phyloP scores from a whole-genome alignment of 2,797 vertebrate genomes.

The Enteromius argenteus region DNA sequence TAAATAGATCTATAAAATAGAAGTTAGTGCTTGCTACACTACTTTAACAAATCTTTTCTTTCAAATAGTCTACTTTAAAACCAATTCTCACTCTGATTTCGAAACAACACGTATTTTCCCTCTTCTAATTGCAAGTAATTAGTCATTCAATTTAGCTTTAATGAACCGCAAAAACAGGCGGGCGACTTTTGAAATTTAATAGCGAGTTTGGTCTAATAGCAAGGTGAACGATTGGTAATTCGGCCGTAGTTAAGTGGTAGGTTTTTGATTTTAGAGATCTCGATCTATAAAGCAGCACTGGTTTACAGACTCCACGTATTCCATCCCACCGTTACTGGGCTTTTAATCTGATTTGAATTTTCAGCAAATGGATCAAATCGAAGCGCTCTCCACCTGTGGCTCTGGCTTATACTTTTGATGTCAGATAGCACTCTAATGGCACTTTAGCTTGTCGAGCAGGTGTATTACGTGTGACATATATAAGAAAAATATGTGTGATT shows the following conservation, averaged over 20 bases:
- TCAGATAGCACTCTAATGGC: constrained; percentile 59
- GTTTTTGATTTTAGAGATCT: constrained; percentile 49
- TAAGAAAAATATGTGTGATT: neutral
- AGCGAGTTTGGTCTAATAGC: constrained; percentile 5
- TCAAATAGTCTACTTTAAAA: constrained; percentile 20
- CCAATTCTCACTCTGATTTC: neutral
- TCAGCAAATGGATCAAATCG: constrained; percentile 54
- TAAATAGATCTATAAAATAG: constrained; percentile 23
- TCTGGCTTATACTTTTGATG: constrained; percentile 54
- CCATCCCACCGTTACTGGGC: constrained; percentile 42
- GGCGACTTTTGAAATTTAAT: constrained; percentile 28
- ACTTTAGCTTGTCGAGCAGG: constrained; percentile 17
- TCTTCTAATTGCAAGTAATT: constrained; percentile 47
- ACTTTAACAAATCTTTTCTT: constrained; percentile 15
- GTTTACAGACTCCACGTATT: constrained; percentile 28
- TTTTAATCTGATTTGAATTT: constrained; percentile 61
- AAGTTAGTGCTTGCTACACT: neutral
- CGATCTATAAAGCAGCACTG: constrained; percentile 47
- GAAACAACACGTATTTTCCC: neutral
- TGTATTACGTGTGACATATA: constrained; percentile 15
- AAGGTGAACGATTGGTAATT: constrained; percentile 24
- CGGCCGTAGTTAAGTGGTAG: constrained; percentile 31
- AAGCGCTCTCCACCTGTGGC: constrained; percentile 44
- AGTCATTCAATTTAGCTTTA: constrained; percentile 42
- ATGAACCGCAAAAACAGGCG: constrained; percentile 43